Conservation (phyloP, 92 coral and sea anemone genomes). For the Palythoa caribaeorum region DNA sequence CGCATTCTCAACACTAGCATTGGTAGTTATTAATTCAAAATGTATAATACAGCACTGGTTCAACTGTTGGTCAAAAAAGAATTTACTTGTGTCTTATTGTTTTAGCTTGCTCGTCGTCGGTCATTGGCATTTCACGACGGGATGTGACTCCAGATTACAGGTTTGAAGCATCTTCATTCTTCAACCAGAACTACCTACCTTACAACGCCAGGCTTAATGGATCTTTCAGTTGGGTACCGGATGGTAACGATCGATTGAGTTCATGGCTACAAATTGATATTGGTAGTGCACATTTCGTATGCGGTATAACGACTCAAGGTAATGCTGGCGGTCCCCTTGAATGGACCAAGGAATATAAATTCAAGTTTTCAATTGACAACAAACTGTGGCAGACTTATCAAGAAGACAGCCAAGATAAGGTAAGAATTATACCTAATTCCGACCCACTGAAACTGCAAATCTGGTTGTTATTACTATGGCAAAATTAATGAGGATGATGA, state of each 20-base stretch:
- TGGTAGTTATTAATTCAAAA: too few relatives aligned
- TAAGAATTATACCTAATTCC: neutral
- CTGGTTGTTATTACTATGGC: neutral
- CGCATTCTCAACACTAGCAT: too few relatives aligned
- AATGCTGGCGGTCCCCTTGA: neutral
- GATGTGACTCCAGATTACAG: neutral
- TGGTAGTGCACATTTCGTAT: neutral
- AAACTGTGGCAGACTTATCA: neutral
- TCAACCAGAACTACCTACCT: neutral
- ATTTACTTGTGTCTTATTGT: neutral
- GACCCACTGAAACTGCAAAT: neutral
- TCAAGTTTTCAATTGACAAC: slow-evolving; percentile 1
- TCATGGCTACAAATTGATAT: slow-evolving; percentile 1
- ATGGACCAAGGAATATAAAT: neutral
- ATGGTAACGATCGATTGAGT: neutral
- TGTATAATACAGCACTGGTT: too few relatives aligned
- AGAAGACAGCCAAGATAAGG: neutral
- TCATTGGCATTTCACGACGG: neutral
- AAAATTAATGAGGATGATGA: too few relatives aligned
- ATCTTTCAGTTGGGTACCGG: neutral
- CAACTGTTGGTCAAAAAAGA: too few relatives aligned
- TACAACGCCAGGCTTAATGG: slow-evolving; percentile 5
- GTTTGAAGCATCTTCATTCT: neutral
- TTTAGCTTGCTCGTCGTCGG: neutral
- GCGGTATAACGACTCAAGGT: neutral